Evolutionary conservation across 23 tunicate species (phyloP), one percentile per base, ranked within the genome.

Genomic region (Ascidia mentula): DNA sequence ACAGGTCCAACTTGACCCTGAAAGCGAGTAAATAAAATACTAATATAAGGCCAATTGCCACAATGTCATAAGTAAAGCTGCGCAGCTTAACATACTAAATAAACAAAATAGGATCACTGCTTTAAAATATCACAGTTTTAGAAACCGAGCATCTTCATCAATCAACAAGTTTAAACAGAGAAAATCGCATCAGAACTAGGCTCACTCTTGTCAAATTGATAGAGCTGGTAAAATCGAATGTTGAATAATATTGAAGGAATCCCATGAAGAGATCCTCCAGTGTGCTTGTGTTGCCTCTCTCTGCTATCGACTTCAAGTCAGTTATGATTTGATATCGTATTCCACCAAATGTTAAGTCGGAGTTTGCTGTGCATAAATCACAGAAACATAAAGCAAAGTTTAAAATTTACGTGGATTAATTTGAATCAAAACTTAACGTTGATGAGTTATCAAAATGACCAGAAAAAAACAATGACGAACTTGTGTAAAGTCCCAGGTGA

Each of bases 231-330:
- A 85, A 85, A 37, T 78, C 83, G 32, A 85, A 46, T 28, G 30
- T 37, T 18, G 70, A 37, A 38, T 77, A 85, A 39, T 85, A 85
- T 12, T 85, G 59, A n/a, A 85, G 40, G 35, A 78, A 85, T 5
- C 83, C 83, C 36, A 78, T 18, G 34, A 85, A 78, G 26, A 85
- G 72, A 13, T 85, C 89, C 33, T 85, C 89, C n/a, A 85, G 1
- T 6, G 60, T 46, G 38, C 34, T 69, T 20, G 37, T 39, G 34
- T 85, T 85, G 7, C 34, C 24, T 3, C 36, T 8, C 8, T 37
- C 37, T n/a, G 42, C 59, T 9, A 31, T 40, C 6, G 37, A 22
- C 8, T 53, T 28, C 4, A 38, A 1, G 46, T 72, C 37, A 1
- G 71, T 45, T 22, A 8, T 12, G 34, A 85, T 38, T 65, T 78